Evolutionary conservation across 2,113 vertebrate genomes (phyloP), one percentile per base, ranked within the genome.

Genomic region (Rattus rattus): DNA sequence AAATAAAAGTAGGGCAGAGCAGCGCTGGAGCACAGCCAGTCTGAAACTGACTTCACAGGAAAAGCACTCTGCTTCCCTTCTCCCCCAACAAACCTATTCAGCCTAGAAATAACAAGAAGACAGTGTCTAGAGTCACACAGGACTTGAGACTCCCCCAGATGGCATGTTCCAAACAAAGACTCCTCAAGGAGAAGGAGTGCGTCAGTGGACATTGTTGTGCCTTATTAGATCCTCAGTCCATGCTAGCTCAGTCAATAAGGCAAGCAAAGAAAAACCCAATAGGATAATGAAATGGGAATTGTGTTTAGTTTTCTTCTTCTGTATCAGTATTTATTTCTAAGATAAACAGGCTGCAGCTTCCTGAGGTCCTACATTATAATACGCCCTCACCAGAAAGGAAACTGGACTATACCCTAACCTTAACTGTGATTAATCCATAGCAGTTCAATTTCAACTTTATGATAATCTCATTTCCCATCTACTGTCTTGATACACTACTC

Each of bases 401-500:
- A 88, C 33, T 30, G 7, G 0, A 36, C 6, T 33, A 33, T 94
- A 33, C 5, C 13, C 36, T 69, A 28, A 94, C 86, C 9, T 26
- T 47, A 2, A 65, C 70, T 95, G 79, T 84, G 88, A 39, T 36
- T 43, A 94, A 87, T 43, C 94, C 67, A 92, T 43, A n/a, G 12
- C 69, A 65, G 93, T 9, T 63, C 24, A 59, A 90, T 75, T 86
- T 81, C 1, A 49, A 56, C 54, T 80, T 91, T 91, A 67, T 24
- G 49, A 76, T 77, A 5, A 81, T 61, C 20, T 85, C 12, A 24
- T 83, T 95, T 94, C 87, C 91, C 19, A 81, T 26, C 30, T 72
- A 10, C 19, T 75, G 30, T 61, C 39, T 63, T 69, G 10, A 77
- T 89, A 86, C 3, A n/a, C 20, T 56, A 76, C 22, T 43, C 0